phyloP scores from a whole-genome alignment of 2,113 vertebrate genomes.

The Atlantisia rogersi region DNA sequence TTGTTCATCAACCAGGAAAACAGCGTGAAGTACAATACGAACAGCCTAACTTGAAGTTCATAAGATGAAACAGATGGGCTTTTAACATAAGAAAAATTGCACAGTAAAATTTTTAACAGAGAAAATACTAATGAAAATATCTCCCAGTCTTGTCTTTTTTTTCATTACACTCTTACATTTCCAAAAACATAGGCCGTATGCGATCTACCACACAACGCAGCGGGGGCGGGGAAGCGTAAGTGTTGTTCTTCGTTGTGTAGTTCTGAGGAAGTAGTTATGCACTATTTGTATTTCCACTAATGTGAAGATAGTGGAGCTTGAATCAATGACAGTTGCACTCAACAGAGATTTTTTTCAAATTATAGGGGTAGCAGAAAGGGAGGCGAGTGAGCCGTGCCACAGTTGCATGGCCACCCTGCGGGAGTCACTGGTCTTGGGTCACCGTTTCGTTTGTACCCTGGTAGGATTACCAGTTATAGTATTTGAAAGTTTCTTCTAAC shows the following conservation, averaged over 20 bases:
- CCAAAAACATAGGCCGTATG: neutral
- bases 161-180: neutral
- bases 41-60: neutral
- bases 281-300: constrained; percentile 56
- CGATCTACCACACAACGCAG: neutral
- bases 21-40: neutral
- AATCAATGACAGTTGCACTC: constrained; percentile 67
- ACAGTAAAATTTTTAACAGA: neutral
- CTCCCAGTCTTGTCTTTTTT: neutral
- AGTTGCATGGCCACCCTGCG: neutral
- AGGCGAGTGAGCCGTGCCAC: neutral
- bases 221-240: neutral
- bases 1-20: constrained; percentile 20
- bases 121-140: neutral
- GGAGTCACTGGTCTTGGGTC: constrained; percentile 31
- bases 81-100: neutral
- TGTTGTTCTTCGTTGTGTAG: neutral
- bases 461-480: constrained; percentile 61
- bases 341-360: constrained; percentile 14
- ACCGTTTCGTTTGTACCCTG: constrained; percentile 59
- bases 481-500: constrained; percentile 72
- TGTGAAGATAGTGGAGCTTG: constrained; percentile 46
- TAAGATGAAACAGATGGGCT: constrained; percentile 7
- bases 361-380: constrained; percentile 7
- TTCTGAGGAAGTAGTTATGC: constrained; percentile 65